phyloP scores from a whole-genome alignment of 2,888 invertebrate genomes.

The Spodoptera picta region DNA sequence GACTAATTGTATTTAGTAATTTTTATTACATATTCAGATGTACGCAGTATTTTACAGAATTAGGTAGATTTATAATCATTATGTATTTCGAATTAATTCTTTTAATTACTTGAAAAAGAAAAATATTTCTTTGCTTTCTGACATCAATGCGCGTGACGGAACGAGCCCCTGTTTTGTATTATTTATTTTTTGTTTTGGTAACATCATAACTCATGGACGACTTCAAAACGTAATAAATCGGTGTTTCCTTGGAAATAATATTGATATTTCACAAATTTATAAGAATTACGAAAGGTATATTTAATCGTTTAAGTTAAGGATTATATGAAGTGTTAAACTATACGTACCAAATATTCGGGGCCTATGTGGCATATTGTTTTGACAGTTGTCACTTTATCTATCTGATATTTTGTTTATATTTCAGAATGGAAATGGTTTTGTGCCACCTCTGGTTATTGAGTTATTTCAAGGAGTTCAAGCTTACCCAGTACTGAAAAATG shows the following conservation, averaged over 20 bases:
- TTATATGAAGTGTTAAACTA: slow-evolving; percentile 31
- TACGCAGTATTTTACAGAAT: no score
- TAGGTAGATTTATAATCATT: no score
- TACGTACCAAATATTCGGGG: slow-evolving; percentile 47
- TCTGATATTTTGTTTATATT: slow-evolving; percentile 85
- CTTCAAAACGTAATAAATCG: slow-evolving; percentile 83
- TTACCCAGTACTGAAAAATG: slow-evolving; percentile 71
- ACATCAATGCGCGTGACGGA: neutral
- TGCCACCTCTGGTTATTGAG: slow-evolving; percentile 56
- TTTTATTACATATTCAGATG: neutral
- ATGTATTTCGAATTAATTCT: no score
- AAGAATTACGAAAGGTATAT: slow-evolving; percentile 68
- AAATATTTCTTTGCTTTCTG: neutral
- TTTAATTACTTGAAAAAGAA: no score
- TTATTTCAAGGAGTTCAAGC: slow-evolving; percentile 50
- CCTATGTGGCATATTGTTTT: slow-evolving; percentile 86
- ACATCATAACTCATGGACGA: slow-evolving; percentile 73
- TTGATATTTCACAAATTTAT: slow-evolving; percentile 76
- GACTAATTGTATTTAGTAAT: slow-evolving; percentile 13
- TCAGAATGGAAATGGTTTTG: slow-evolving; percentile 76
- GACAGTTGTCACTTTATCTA: slow-evolving; percentile 82
- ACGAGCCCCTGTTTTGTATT: slow-evolving; percentile 7
- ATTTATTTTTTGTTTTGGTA: slow-evolving; percentile 56
- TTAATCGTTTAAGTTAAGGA: slow-evolving; percentile 22
- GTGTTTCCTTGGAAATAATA: slow-evolving; percentile 87